Conservation (phyloP, 2,888 invertebrate species). For the Parelbella ahira region DNA sequence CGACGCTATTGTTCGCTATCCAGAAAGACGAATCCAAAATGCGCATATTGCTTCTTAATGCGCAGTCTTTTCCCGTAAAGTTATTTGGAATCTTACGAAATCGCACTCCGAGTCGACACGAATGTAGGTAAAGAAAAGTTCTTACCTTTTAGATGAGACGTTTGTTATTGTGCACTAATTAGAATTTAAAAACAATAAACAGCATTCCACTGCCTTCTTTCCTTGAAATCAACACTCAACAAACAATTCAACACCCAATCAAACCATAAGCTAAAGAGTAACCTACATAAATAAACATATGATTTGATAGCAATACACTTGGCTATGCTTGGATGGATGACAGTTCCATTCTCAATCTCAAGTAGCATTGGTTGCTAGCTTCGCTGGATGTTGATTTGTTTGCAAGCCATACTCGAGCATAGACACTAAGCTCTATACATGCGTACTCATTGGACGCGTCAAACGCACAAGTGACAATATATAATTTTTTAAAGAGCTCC, state of each 20-base stretch:
- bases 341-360: conserved; percentile 16
- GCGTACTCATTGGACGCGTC: too few relatives aligned
- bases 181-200: conserved; percentile 69
- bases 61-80: conserved; percentile 42
- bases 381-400: too few relatives aligned
- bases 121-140: conserved; percentile 15
- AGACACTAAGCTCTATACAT: too few relatives aligned
- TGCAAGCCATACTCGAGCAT: too few relatives aligned
- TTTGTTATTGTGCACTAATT: conserved; percentile 57
- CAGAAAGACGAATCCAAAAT: conserved; percentile 51
- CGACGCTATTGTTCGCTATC: conserved; percentile 31
- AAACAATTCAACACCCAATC: conserved; percentile 73
- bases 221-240: conserved; percentile 63
- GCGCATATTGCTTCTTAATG: conserved; percentile 53
- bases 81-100: conserved; percentile 26
- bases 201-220: conserved; percentile 72
- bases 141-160: conserved; percentile 56
- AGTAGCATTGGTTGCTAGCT: too few relatives aligned
- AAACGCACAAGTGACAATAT: too few relatives aligned
- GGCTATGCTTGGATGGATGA: conserved; percentile 36
- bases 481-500: too few relatives aligned
- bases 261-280: conserved; percentile 69
- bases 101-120: conserved; percentile 13
- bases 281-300: conserved; percentile 77
- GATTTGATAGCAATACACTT: conserved; percentile 43